Conservation (phyloP, 2,888 invertebrate genomes). For the Agrotis puta region DNA sequence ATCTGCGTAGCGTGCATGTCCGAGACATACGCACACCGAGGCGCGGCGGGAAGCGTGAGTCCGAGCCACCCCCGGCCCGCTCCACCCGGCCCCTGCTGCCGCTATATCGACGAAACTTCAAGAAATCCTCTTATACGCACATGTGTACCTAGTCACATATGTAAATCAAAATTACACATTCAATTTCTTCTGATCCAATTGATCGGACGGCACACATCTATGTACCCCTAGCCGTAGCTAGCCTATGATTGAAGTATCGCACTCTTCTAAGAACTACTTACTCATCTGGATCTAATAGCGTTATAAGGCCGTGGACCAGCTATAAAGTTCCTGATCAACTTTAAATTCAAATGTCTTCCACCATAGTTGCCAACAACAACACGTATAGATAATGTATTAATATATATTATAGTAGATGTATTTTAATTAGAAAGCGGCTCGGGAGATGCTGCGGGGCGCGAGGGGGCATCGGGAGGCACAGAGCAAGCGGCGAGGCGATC, state of each 20-base stretch:
- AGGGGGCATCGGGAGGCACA: constrained; percentile 63
- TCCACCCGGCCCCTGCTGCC: constrained; percentile 70
- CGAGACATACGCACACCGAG: constrained; percentile 87
- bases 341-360: background rate
- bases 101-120: constrained; percentile 89
- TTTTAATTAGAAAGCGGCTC: constrained; percentile 80
- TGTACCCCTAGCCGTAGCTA: constrained; percentile 6
- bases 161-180: constrained; percentile 83
- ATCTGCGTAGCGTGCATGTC: constrained; percentile 91
- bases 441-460: constrained; percentile 64
- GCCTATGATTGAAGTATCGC: constrained; percentile 1
- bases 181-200: constrained; percentile 75
- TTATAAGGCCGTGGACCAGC: background rate
- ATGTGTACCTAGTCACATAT: constrained; percentile 83
- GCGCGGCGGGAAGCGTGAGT: constrained; percentile 70
- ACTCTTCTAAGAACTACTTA: constrained; percentile 13
- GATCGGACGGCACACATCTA: constrained; percentile 40
- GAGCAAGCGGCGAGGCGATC: constrained; percentile 78
- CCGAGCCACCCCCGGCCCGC: constrained; percentile 78
- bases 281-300: background rate
- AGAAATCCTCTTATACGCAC: constrained; percentile 88
- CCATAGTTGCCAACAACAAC: constrained; percentile 1
- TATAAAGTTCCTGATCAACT: constrained; percentile 3
- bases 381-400: constrained; percentile 64
- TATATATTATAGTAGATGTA: constrained; percentile 63